Evolutionary conservation across 2,797 vertebrate genomes (phyloP).

Genomic region (Loris lydekkerianus): DNA sequence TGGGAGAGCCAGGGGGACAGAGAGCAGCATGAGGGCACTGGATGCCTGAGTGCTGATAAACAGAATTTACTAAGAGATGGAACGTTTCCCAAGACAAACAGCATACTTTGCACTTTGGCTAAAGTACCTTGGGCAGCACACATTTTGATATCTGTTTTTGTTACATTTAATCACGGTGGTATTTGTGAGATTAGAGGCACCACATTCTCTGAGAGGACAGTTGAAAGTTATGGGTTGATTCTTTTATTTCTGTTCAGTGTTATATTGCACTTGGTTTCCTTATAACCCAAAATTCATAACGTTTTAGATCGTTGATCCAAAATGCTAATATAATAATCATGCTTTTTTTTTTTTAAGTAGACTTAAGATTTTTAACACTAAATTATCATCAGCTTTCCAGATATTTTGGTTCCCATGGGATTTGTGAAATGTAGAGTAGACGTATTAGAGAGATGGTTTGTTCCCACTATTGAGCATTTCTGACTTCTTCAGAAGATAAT

Average conservation of each 20-base stretch:
- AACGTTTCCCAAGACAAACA: conserved; percentile 59
- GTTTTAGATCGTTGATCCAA: not conserved
- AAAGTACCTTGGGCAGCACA: not conserved
- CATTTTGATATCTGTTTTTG: conserved; percentile 37
- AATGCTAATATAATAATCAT: conserved; percentile 1
- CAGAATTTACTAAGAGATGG: conserved; percentile 41
- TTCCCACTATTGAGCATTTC: not conserved
- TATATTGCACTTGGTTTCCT: not conserved
- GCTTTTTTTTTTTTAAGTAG: not conserved
- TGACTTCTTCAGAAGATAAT: not conserved
- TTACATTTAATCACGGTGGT: conserved; percentile 64
- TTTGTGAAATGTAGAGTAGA: not conserved
- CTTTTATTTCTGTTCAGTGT: not conserved
- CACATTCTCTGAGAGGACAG: not conserved
- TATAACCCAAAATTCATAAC: not conserved
- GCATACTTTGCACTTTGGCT: not conserved
- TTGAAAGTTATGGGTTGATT: not conserved
- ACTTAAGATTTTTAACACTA: conserved; percentile 9
- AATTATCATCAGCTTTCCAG: not conserved
- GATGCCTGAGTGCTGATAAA: not conserved
- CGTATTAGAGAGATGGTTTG: not conserved
- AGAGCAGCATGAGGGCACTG: not conserved
- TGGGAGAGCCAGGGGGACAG: not conserved
- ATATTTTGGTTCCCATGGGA: not conserved
- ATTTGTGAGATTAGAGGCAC: conserved; percentile 29